Evolutionary conservation across 2,113 vertebrate species (phyloP).

Genomic region (Zosterops hypoxanthus): DNA sequence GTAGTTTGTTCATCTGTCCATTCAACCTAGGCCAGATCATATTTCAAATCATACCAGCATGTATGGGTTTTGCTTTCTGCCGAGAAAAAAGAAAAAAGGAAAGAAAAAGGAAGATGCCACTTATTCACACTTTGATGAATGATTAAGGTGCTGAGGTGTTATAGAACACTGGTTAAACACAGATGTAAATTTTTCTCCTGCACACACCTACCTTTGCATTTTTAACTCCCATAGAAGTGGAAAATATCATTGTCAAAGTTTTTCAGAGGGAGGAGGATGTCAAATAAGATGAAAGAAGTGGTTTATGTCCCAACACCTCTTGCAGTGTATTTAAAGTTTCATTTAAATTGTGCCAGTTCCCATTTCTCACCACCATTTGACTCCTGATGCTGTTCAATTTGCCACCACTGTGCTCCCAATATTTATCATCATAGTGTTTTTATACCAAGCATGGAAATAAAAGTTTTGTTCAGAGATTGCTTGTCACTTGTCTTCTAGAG

Average conservation of each 20-base stretch:
- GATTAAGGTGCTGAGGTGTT: background rate
- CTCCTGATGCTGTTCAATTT: slow-evolving; percentile 46
- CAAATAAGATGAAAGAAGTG: background rate
- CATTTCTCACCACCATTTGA: slow-evolving; percentile 51
- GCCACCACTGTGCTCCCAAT: background rate
- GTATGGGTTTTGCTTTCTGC: background rate
- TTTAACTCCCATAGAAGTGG: background rate
- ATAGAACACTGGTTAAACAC: background rate
- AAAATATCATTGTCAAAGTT: background rate
- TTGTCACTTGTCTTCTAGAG: background rate
- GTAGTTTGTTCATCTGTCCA: background rate
- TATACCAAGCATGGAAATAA: background rate
- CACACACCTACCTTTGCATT: background rate
- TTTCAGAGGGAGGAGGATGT: background rate
- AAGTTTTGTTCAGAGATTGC: slow-evolving; percentile 8
- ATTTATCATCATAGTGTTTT: background rate
- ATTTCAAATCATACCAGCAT: background rate
- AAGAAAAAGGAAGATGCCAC: background rate
- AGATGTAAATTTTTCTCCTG: background rate
- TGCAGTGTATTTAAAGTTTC: slow-evolving; percentile 16
- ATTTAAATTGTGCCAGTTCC: slow-evolving; percentile 42
- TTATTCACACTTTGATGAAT: background rate
- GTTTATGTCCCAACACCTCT: background rate
- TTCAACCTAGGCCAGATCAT: background rate
- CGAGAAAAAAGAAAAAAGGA: background rate